Conservation (phyloP, 2,888 invertebrate species). For the Papilio protenor region DNA sequence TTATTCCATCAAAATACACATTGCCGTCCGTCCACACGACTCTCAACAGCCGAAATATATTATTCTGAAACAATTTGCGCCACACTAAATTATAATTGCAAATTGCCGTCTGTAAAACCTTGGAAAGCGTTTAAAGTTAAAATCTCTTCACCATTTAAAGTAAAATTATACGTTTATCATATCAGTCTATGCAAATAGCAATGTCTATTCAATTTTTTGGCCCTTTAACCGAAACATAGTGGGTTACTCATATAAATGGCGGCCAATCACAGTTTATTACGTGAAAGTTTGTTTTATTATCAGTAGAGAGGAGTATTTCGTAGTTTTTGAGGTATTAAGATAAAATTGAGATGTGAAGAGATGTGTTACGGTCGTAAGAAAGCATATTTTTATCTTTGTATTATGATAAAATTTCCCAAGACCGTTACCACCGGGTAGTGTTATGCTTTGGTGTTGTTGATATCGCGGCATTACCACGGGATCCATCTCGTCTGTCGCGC, state of each 20-base stretch:
- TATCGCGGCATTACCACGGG: slow-evolving; percentile 32
- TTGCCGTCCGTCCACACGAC: not conserved
- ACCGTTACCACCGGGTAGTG: slow-evolving; percentile 13
- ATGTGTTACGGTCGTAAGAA: not conserved
- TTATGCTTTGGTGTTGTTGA: slow-evolving; percentile 20
- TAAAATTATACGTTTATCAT: not conserved
- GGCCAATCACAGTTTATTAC: not conserved
- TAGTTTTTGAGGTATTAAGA: not conserved
- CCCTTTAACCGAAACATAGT: not conserved
- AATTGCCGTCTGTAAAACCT: not conserved
- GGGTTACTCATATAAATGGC: not conserved
- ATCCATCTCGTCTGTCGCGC: slow-evolving; percentile 28
- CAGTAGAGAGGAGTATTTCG: too few species aligned
- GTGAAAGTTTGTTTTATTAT: not conserved
- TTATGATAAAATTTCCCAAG: slow-evolving; percentile 7
- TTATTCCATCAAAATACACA: slow-evolving; percentile 33
- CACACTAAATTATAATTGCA: slow-evolving; percentile 18
- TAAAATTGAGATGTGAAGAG: not conserved
- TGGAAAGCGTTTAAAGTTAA: not conserved
- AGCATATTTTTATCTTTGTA: not conserved
- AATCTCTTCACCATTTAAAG: not conserved
- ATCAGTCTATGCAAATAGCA: not conserved
- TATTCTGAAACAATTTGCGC: slow-evolving; percentile 16
- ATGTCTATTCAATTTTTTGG: not conserved
- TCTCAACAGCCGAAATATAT: not conserved